phyloP scores from a whole-genome alignment of 1,140 invertebrate genomes.

The Monochamus saltuarius region DNA sequence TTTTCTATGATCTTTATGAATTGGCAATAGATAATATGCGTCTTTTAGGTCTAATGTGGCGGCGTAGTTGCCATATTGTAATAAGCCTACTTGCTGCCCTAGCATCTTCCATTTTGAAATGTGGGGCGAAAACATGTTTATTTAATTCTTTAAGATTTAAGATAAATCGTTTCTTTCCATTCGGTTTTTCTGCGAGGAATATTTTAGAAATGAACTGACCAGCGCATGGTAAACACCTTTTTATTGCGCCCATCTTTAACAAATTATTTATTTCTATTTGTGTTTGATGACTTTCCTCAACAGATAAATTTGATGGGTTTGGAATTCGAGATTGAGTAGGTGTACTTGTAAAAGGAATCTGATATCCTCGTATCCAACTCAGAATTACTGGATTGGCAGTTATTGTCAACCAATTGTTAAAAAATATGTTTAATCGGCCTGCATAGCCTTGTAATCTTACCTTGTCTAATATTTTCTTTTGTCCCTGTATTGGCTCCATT shows the following conservation, averaged over 20 bases:
- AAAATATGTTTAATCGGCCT: constrained; percentile 1
- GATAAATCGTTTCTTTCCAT: constrained; percentile 34
- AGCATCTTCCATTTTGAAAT: constrained; percentile 2
- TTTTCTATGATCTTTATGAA: neutral
- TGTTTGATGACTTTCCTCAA: neutral
- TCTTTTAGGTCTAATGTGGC: constrained; percentile 1
- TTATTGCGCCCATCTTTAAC: neutral
- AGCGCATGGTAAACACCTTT: neutral
- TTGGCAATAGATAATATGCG: neutral
- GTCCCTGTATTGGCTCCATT: neutral
- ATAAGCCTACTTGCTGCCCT: neutral
- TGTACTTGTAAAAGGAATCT: constrained; percentile 6
- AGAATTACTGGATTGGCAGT: constrained; percentile 1
- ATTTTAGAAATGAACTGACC: neutral
- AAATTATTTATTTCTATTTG: neutral
- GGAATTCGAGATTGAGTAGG: neutral
- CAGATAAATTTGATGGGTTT: neutral
- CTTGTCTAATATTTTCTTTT: neutral
- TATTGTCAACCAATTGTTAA: constrained; percentile 8
- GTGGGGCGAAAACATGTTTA: neutral
- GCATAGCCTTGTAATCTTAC: neutral
- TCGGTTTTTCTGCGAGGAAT: constrained; percentile 30
- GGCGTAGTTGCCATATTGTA: neutral
- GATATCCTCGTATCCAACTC: constrained; percentile 11
- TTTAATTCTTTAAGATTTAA: constrained; percentile 8